Evolutionary conservation across 2,113 vertebrate genomes (phyloP).

Genomic region (Zosterops japonicus): DNA sequence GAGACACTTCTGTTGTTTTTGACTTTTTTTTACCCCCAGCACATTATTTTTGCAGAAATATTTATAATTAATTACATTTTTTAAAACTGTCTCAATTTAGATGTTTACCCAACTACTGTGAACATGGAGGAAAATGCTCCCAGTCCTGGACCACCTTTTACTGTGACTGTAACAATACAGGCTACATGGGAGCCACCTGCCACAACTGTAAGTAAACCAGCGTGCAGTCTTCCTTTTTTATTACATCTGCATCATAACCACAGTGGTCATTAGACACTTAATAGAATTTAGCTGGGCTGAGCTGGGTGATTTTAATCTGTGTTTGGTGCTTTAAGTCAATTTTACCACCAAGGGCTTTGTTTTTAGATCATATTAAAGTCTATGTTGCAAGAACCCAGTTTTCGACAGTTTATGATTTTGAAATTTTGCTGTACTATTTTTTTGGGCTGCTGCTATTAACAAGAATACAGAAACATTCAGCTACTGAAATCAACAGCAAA

Average conservation of each 20-base stretch:
- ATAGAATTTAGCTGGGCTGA: background rate
- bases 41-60: background rate
- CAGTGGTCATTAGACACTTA: background rate
- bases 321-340: background rate
- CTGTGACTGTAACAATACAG: constrained; percentile 88
- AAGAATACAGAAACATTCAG: background rate
- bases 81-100: constrained; percentile 62
- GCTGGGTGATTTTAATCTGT: background rate
- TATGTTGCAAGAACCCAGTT: background rate
- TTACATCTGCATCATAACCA: background rate
- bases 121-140: constrained; percentile 89
- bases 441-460: background rate
- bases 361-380: background rate
- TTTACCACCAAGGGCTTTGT: background rate
- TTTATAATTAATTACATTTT: background rate
- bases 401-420: background rate
- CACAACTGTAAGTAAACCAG: constrained; percentile 88
- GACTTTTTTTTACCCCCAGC: background rate
- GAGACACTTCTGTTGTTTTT: background rate
- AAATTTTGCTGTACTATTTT: background rate
- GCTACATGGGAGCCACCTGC: constrained; percentile 87
- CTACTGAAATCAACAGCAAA: background rate
- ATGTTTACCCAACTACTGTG: constrained; percentile 94
- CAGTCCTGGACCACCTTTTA: constrained; percentile 90
- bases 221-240: fast-evolving